Evolutionary conservation across 2,113 vertebrate genomes (phyloP).

Genomic region (Bucco capensis): DNA sequence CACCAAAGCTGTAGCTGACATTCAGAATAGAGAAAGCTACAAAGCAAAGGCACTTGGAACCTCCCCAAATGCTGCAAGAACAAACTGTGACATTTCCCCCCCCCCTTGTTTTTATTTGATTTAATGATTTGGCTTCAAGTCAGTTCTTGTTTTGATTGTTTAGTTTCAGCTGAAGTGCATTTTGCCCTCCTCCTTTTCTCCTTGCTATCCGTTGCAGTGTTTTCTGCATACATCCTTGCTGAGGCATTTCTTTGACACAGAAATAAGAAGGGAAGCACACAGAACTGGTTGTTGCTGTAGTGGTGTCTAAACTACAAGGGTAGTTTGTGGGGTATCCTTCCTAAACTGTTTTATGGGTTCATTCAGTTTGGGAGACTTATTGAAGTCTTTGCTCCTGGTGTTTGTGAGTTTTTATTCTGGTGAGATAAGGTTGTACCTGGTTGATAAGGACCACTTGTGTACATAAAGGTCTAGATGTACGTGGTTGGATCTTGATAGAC

Average conservation of each 20-base stretch:
- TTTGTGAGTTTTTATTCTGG: not conserved
- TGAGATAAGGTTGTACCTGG: not conserved
- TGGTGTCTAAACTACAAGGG: not conserved
- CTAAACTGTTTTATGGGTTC: not conserved
- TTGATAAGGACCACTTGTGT: not conserved
- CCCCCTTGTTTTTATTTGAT: conserved; percentile 28
- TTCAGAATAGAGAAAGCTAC: not conserved
- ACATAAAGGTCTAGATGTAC: not conserved
- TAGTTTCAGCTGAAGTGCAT: not conserved
- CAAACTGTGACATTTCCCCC: not conserved
- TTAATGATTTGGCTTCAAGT: conserved; percentile 36
- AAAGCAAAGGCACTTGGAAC: conserved; percentile 10
- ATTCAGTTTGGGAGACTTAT: not conserved
- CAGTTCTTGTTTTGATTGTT: not conserved
- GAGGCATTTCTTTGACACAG: not conserved
- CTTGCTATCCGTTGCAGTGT: not conserved
- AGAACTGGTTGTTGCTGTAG: not conserved
- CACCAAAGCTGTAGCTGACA: not conserved
- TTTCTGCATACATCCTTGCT: not conserved
- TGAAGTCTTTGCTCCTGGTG: not conserved
- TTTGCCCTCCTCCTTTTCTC: not conserved
- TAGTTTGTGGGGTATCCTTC: not conserved
- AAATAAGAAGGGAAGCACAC: not conserved
- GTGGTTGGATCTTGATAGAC: fast-evolving
- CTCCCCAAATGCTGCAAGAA: conserved; percentile 1